Conservation (phyloP, 1,140 invertebrate genomes). For the Dendroctonus ponderosae region DNA sequence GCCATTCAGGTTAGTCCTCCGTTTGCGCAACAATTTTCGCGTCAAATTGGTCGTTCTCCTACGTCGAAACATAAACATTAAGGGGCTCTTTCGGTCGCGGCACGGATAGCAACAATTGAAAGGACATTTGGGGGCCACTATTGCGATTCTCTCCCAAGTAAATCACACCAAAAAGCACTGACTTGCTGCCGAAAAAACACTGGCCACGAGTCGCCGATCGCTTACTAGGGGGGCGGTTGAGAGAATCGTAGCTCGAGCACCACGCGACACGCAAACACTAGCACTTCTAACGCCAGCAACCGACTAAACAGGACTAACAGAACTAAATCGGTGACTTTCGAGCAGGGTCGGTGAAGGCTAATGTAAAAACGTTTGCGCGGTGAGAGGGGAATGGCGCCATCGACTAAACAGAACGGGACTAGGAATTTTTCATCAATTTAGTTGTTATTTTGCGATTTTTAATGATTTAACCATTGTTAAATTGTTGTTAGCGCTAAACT, state of each 20-base stretch:
- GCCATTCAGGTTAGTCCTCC: slow-evolving; percentile 53
- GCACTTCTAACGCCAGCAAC: slow-evolving; percentile 6
- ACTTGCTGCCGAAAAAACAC: slow-evolving; percentile 7
- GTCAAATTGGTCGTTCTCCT: slow-evolving; percentile 64
- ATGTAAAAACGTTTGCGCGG: slow-evolving; percentile 36
- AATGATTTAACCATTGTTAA: too few relatives aligned
- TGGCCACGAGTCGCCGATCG: slow-evolving; percentile 9
- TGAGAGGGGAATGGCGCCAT: slow-evolving; percentile 46
- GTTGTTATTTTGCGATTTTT: not conserved
- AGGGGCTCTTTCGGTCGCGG: slow-evolving; percentile 54
- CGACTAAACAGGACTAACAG: slow-evolving; percentile 15
- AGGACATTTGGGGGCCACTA: slow-evolving; percentile 58
- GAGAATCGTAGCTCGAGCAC: slow-evolving; percentile 5
- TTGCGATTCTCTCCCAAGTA: slow-evolving; percentile 34
- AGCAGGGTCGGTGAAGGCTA: slow-evolving; percentile 25
- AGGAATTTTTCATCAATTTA: not conserved
- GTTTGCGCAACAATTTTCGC: slow-evolving; percentile 63
- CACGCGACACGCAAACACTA: slow-evolving; percentile 4
- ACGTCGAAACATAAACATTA: slow-evolving; percentile 73
- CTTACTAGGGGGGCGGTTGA: slow-evolving; percentile 15
- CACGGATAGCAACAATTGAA: slow-evolving; percentile 39
- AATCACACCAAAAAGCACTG: slow-evolving; percentile 14
- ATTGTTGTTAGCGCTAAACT: too few relatives aligned
- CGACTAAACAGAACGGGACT: slow-evolving; percentile 47
- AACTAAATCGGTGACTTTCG: slow-evolving; percentile 19